Percentiles rank a stretch among this genome's conserved stretches.
Evolutionary conservation across 1,140 invertebrate species (phyloP).

Genomic region (Polypedilum pembai): DNA sequence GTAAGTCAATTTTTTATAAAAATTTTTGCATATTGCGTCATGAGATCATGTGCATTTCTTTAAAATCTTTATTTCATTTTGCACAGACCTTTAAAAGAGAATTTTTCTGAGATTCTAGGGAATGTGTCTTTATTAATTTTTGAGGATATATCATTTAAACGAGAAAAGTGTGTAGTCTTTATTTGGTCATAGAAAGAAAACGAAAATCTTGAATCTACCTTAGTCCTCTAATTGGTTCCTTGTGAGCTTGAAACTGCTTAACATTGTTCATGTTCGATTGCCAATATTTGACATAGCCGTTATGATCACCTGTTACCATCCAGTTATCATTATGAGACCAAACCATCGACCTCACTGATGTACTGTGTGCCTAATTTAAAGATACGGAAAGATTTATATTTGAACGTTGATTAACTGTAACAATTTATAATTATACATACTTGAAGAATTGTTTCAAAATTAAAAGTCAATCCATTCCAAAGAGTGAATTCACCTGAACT

Average conservation of each 20-base stretch:
- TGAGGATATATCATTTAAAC: not conserved
- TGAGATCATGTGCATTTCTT: not conserved
- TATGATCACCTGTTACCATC: constrained; percentile 99
- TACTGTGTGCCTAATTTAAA: constrained; percentile 83
- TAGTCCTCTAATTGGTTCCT: constrained; percentile 97
- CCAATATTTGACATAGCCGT: constrained; percentile 99
- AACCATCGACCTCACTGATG: constrained; percentile 94
- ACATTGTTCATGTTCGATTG: constrained; percentile 99
- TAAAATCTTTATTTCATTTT: constrained; percentile 5
- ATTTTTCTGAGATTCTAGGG: not conserved
- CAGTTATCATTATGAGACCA: constrained; percentile 99
- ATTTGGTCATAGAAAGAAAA: constrained; percentile 31
- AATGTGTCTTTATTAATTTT: constrained; percentile 14
- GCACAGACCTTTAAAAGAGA: constrained; percentile 15
- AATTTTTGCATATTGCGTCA: not conserved
- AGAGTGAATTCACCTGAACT: constrained; percentile 98
- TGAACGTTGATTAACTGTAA: not conserved
- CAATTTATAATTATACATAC: constrained; percentile 47
- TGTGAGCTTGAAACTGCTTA: constrained; percentile 99
- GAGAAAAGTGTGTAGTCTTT: constrained; percentile 1
- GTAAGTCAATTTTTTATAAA: not conserved
- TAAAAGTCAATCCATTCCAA: constrained; percentile 99
- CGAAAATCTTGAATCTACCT: constrained; percentile 60
- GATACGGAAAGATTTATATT: constrained; percentile 32
- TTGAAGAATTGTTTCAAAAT: constrained; percentile 99